Evolutionary conservation across 2,888 invertebrate genomes (phyloP).

Genomic region (Dasypolia templi): DNA sequence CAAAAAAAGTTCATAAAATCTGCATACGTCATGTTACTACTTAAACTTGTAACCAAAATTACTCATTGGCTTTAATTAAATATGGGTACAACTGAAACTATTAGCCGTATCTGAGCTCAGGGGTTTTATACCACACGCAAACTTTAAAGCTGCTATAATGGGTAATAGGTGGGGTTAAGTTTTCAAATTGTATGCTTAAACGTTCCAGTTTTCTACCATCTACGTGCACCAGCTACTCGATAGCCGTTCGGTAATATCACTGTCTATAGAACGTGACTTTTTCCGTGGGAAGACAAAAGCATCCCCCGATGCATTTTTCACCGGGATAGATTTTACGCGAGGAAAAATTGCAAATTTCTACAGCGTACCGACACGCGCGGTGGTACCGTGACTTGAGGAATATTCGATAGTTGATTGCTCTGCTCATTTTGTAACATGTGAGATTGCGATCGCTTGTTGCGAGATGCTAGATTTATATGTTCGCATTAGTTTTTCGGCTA

Average conservation of each 20-base stretch:
- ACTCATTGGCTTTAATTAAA: background rate
- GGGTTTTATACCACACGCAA: conserved; percentile 3
- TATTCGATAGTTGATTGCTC: conserved; percentile 76
- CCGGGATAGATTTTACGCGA: conserved; percentile 77
- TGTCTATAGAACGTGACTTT: conserved; percentile 85
- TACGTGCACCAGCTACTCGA: conserved; percentile 68
- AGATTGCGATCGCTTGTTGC: conserved; percentile 33
- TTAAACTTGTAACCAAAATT: conserved; percentile 1
- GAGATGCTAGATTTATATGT: conserved; percentile 21
- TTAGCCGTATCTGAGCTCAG: background rate
- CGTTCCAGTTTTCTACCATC: conserved; percentile 54
- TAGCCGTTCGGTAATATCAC: conserved; percentile 78
- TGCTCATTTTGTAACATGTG: conserved; percentile 69
- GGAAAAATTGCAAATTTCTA: conserved; percentile 84
- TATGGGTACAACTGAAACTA: background rate
- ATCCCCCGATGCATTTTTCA: conserved; percentile 80
- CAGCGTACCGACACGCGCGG: conserved; percentile 74
- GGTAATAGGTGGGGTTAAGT: conserved; percentile 25
- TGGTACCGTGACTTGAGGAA: conserved; percentile 69
- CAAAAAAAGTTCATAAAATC: conserved; percentile 2
- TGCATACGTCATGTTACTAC: conserved; percentile 2
- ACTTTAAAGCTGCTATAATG: conserved; percentile 16
- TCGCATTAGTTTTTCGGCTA: background rate
- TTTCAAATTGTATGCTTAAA: conserved; percentile 59
- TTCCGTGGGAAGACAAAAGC: conserved; percentile 72